Evolutionary conservation across 1,140 invertebrate species (phyloP), one percentile per base, ranked within the genome.

Genomic region (Bombus impatiens): DNA sequence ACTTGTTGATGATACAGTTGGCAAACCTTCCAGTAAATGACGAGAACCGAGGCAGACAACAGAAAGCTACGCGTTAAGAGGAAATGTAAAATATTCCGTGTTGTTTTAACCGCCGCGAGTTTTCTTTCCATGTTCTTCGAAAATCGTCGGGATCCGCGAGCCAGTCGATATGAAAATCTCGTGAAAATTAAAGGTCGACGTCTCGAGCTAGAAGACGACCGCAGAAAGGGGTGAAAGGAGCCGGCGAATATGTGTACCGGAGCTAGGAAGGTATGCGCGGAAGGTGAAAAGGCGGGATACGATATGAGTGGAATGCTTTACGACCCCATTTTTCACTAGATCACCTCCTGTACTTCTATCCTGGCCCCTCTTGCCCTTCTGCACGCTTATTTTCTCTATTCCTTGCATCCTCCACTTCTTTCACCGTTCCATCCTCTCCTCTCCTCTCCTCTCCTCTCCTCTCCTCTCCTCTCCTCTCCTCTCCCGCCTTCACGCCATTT

Each of bases 251-350:
- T 53, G 88, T 53, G 88, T 40, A 75, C 78, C 40, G 37, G 25
- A 57, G 68, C 15, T 37, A 42, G 67, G 18, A 70, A 71, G 57
- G 84, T 59, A 76, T 74, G 77, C 78, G 70, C 35, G 57, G 68
- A 71, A 88, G 77, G 84, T 86, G 83, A 84, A 89, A 86, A 91
- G 87, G 87, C 82, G 84, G 85, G 90, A 89, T 90, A 88, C 87
- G 89, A 92, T 93, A 92, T 90, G 87, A 92, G 91, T 86, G 90
- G 92, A 93, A 93, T 93, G 88, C 91, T 92, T 92, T 92, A 92
- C 92, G 92, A 92, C 87, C 91, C 85, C 91, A 93, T 92, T 93
- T 93, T 92, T 92, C 91, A 92, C 76, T 90, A 92, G 88, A 92
- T 92, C 91, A 91, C 89, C 92, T 91, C 86, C 79, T 83, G 68